Evolutionary conservation across 1,140 invertebrate genomes (phyloP).

Genomic region (Atta cephalotes): DNA sequence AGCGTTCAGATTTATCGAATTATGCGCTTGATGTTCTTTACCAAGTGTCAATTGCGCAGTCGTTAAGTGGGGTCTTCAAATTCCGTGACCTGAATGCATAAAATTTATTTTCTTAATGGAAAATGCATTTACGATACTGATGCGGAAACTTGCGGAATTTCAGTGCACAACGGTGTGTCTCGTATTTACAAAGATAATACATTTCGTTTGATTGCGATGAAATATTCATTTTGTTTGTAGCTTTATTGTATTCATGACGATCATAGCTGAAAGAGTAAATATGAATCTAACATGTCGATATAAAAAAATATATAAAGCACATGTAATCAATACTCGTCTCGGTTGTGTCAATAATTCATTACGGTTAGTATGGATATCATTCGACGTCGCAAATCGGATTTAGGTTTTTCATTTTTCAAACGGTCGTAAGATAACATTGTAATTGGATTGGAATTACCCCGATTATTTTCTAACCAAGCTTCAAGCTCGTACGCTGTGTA

Average conservation of each 20-base stretch:
- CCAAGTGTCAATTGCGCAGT: constrained; percentile 46
- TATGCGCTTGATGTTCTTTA: constrained; percentile 66
- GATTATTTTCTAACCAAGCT: background rate
- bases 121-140: constrained; percentile 28
- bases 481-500: background rate
- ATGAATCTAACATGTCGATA: constrained; percentile 15
- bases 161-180: background rate
- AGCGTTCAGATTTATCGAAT: constrained; percentile 67
- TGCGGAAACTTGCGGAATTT: constrained; percentile 27
- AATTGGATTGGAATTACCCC: background rate
- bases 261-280: constrained; percentile 13
- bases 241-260: background rate
- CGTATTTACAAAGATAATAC: constrained; percentile 41
- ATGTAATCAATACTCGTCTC: constrained; percentile 16
- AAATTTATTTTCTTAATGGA: constrained; percentile 47
- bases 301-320: constrained; percentile 46
- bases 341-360: constrained; percentile 8
- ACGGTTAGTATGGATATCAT: background rate
- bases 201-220: constrained; percentile 23
- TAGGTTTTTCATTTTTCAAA: background rate
- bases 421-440: background rate
- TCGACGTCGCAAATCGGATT: constrained; percentile 1
- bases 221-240: constrained; percentile 33
- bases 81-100: constrained; percentile 51
- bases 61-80: constrained; percentile 38